A percentile compares a stretch with the other conserved stretches of the same genome.
These are phyloP conservation scores for Sakesphorus luctuosus DNA, from an alignment of 2,113 vertebrate genomes.

Conservation along the genomic window DNA sequence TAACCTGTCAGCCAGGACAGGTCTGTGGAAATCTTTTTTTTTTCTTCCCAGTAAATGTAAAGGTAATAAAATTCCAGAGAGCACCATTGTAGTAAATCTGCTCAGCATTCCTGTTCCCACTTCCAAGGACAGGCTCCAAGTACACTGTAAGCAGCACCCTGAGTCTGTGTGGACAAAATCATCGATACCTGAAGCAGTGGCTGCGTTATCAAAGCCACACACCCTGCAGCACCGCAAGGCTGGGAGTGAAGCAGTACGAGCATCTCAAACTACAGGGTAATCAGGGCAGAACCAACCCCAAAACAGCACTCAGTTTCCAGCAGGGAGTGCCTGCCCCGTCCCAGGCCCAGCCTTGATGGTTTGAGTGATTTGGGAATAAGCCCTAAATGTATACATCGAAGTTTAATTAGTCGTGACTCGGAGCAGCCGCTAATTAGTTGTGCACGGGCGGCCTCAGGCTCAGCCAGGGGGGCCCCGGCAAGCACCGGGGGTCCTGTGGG, in stretches of 20 bases:
- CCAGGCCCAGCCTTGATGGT: fast-evolving
- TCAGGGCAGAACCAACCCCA: neutral
- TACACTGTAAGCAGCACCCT: neutral
- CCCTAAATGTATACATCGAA: neutral
- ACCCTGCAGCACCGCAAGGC: neutral
- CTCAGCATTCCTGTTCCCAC: neutral
- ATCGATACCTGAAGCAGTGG: neutral
- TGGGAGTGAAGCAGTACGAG: neutral
- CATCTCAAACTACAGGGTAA: neutral
- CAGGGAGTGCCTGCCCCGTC: neutral
- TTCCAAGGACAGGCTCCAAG: neutral
- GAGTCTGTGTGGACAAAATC: neutral
- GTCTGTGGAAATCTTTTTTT: neutral
- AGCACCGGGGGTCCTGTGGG: neutral
- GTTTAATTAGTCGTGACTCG: neutral
- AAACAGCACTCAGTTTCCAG: neutral
- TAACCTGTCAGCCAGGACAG: neutral
- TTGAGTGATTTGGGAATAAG: neutral
- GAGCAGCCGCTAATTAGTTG: neutral
- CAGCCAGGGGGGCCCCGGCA: neutral
- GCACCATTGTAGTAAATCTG: neutral
- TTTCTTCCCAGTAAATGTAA: neutral
- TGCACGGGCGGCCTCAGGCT: neutral
- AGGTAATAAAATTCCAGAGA: neutral
- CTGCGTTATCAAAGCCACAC: neutral